Evolutionary conservation across 2,888 invertebrate genomes (phyloP), one percentile per base, ranked within the genome.

Genomic region (Aspidiotus destructor): DNA sequence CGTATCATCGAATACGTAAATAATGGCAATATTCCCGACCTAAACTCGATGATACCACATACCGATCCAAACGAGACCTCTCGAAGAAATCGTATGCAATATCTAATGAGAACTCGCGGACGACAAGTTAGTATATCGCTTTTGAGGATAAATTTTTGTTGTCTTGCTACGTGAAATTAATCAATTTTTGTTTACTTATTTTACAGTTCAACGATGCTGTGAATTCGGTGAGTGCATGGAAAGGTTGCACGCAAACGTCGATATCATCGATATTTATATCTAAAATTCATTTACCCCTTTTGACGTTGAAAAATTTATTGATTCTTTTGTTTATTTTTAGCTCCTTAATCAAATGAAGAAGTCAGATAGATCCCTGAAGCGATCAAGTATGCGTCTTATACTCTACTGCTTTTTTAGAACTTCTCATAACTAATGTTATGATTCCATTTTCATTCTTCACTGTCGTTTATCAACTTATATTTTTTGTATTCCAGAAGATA

Each of bases 21-120:
- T 73, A 85, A 88, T 1, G 91, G 91, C 11, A 89, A 88, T 77
- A 83, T 92, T 72, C 89, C 89, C 75, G 89, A 91, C 75, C 76
- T 91, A 48, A 62, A 69, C 10, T 40, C 40, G 41, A 17, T 69
- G 44, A 41, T 62, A 55, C 69, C 69, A 41, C 62, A 69, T 62
- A 53, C 53, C 28, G 69, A 69, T 60, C 61, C 60, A 1, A 48
- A 54, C 10, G 65, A 65, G 48, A 15, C 41, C 13, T 16, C 48
- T 8, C 57, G 65, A 57, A 41, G 65, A n/a, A 48, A 55, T 5
- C 41, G 48, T 58, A 58, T 58, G 7, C 48, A 42, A 17, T 48
- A 15, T 60, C 28, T 65, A 48, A 41, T 65, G 17, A 65, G 55
- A 58, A 44, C 58, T 28, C 48, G 60, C 44, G 65, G 65, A 57